A percentile compares a stretch with the other conserved stretches of the same genome.
These are phyloP conservation scores for Zelostemma sp. DNA, from an alignment of 1,140 invertebrate genomes.

Conservation along the genomic window DNA sequence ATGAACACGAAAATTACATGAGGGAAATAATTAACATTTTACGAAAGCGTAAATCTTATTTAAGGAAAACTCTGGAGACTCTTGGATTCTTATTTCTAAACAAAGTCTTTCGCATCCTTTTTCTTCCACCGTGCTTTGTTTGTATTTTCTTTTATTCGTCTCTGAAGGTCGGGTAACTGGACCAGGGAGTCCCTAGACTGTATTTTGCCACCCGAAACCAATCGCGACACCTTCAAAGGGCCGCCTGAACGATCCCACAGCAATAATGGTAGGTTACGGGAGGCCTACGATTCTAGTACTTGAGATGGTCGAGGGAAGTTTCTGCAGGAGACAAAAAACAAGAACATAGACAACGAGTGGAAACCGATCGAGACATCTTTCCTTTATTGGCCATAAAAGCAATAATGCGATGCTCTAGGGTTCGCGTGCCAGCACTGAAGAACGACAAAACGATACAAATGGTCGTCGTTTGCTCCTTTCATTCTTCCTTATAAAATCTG, in stretches of 20 bases:
- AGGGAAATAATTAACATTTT: constrained; percentile 1
- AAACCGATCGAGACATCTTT: constrained; percentile 51
- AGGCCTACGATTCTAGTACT: constrained; percentile 29
- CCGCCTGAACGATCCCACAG: constrained; percentile 52
- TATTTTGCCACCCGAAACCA: constrained; percentile 65
- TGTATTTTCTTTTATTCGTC: constrained; percentile 34
- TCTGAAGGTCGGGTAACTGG: constrained; percentile 62
- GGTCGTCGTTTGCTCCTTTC: constrained; percentile 22
- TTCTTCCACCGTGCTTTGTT: constrained; percentile 15
- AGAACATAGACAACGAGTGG: constrained; percentile 26
- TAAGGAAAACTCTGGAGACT: constrained; percentile 22
- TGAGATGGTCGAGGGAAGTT: constrained; percentile 26
- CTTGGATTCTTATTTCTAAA: constrained; percentile 27
- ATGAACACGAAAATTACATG: background rate
- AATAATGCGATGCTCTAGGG: constrained; percentile 66
- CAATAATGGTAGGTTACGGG: constrained; percentile 56
- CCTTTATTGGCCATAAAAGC: constrained; percentile 69
- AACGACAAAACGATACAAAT: constrained; percentile 66
- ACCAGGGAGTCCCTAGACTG: constrained; percentile 68
- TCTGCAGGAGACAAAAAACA: constrained; percentile 25
- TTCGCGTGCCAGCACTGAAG: constrained; percentile 57
- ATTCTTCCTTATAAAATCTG: constrained; percentile 2
- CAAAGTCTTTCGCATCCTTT: constrained; percentile 31
- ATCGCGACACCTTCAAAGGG: constrained; percentile 66
- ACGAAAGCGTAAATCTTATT: constrained; percentile 32